A percentile compares a stretch with the other conserved stretches of the same genome.
Evolutionary conservation across 1,140 invertebrate genomes (phyloP).

Genomic region (Pseudomyrmex flavicornis): DNA sequence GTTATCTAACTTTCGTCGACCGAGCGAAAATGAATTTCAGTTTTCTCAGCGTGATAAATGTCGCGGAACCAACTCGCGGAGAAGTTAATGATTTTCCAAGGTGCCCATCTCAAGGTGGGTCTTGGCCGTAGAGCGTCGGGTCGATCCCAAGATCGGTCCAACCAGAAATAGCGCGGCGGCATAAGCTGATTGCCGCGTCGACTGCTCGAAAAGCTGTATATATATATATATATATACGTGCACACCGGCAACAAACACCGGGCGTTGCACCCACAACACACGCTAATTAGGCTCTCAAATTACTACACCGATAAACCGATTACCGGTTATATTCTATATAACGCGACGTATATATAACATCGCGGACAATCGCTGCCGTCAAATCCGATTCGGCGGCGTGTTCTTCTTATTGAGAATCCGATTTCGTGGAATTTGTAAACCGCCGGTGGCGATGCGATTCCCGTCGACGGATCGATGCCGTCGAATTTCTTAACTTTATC

Average conservation of each 20-base stretch:
- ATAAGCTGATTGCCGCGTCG: constrained; percentile 54
- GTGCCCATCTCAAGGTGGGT: neutral
- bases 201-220: constrained; percentile 30
- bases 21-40: constrained; percentile 48
- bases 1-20: constrained; percentile 56
- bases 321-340: constrained; percentile 22
- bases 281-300: constrained; percentile 50
- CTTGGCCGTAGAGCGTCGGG: too few relatives aligned
- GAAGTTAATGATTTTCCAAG: constrained; percentile 52
- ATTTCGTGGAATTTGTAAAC: constrained; percentile 52
- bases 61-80: constrained; percentile 22
- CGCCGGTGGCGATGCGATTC: constrained; percentile 48
- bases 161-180: constrained; percentile 34
- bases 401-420: constrained; percentile 10
- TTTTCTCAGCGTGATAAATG: constrained; percentile 50
- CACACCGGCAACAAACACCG: too few relatives aligned
- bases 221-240: neutral
- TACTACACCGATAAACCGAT: constrained; percentile 46
- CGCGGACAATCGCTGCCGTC: neutral
- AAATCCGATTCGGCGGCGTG: constrained; percentile 24
- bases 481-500: constrained; percentile 56
- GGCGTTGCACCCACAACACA: neutral
- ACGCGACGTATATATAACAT: neutral
- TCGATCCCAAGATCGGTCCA: neutral
- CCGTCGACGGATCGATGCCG: constrained; percentile 29